Evolutionary conservation across 1,140 invertebrate species (phyloP).

Genomic region (Drosophila lini): DNA sequence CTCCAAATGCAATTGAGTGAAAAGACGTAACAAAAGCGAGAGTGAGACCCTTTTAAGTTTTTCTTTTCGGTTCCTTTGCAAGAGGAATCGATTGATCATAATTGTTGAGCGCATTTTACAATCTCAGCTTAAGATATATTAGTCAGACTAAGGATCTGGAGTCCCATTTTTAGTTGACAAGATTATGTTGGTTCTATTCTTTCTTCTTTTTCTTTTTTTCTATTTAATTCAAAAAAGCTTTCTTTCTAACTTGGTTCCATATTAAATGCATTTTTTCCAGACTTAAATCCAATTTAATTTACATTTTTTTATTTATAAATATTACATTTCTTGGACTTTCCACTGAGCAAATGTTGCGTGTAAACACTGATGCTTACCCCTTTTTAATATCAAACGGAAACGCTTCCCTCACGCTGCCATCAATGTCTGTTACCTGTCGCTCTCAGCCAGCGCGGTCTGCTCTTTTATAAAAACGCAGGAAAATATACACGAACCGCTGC

Average conservation of each 20-base stretch:
- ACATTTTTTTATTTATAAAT: not conserved
- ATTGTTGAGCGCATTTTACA: not conserved
- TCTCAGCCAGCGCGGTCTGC: constrained; percentile 38
- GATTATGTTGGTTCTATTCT: no score
- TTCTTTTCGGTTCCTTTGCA: not conserved
- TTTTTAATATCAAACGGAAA: constrained; percentile 5
- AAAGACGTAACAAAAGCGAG: not conserved
- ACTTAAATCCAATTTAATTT: no score
- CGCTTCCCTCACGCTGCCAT: constrained; percentile 26
- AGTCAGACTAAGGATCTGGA: no score
- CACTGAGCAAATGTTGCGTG: not conserved
- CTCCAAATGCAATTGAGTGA: not conserved
- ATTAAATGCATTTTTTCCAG: not conserved
- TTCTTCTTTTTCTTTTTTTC: no score
- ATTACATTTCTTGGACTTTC: not conserved
- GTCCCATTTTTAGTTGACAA: no score
- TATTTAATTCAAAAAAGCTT: no score
- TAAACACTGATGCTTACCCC: not conserved
- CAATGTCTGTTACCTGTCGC: constrained; percentile 40
- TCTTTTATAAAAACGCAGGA: constrained; percentile 64
- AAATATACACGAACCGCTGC: constrained; percentile 22
- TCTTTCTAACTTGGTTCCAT: no score
- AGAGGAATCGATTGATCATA: not conserved
- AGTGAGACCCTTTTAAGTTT: not conserved
- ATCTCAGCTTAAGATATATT: not conserved